Percentiles rank a stretch among this genome's conserved stretches.
Evolutionary conservation across 2,888 invertebrate genomes (phyloP).

Genomic region (Dascillus cervinus): DNA sequence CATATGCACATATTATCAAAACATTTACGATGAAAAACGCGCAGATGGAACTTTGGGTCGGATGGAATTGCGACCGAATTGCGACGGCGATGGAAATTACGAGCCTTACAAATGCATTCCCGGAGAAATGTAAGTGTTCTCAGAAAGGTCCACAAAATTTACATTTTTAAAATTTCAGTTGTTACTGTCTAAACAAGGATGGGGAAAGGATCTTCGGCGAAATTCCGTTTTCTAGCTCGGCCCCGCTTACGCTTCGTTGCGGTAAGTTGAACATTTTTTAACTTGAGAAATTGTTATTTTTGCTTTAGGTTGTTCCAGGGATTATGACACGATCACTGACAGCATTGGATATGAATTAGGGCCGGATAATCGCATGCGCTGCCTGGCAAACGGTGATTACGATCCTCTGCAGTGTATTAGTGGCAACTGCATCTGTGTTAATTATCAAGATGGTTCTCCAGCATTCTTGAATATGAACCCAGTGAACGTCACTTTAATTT

Average conservation of each 20-base stretch:
- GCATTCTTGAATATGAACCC: slow-evolving; percentile 25
- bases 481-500: slow-evolving; percentile 33
- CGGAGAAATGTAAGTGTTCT: slow-evolving; percentile 53
- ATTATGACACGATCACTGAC: slow-evolving; percentile 44
- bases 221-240: slow-evolving; percentile 42
- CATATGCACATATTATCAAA: slow-evolving; percentile 34
- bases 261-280: no score
- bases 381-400: slow-evolving; percentile 58
- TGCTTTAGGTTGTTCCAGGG: slow-evolving; percentile 55
- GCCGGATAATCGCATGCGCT: slow-evolving; percentile 44
- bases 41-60: slow-evolving; percentile 46
- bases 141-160: neutral
- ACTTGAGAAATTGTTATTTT: no score
- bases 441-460: slow-evolving; percentile 47
- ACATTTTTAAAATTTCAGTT: slow-evolving; percentile 42
- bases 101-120: slow-evolving; percentile 53
- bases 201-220: slow-evolving; percentile 63
- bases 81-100: slow-evolving; percentile 57
- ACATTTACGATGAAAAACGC: slow-evolving; percentile 45
- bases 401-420: slow-evolving; percentile 59
- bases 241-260: slow-evolving; percentile 48
- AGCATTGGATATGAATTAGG: slow-evolving; percentile 39
- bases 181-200: slow-evolving; percentile 55
- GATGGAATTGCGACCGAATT: slow-evolving; percentile 50
- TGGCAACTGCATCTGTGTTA: slow-evolving; percentile 53